These are phyloP conservation scores for Etia nguti DNA, from an alignment of 2,113 vertebrate genomes.

Conservation along the genomic window DNA sequence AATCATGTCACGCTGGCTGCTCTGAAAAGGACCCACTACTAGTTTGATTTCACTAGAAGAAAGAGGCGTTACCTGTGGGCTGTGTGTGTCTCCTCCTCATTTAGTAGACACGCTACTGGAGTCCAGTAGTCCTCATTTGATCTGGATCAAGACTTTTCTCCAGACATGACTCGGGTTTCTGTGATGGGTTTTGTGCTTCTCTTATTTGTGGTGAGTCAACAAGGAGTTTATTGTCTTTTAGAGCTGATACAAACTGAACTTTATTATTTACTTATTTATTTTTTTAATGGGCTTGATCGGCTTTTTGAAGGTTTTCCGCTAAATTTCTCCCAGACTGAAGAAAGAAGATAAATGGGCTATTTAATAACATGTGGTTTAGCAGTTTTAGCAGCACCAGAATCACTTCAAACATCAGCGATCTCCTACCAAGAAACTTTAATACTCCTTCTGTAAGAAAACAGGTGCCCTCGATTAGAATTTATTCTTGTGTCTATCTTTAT, in stretches of 20 bases:
- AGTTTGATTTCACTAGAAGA: background rate
- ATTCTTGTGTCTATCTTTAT: background rate
- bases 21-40: background rate
- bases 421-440: background rate
- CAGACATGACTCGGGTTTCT: background rate
- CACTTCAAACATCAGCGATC: background rate
- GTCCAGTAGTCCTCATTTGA: background rate
- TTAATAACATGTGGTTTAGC: background rate
- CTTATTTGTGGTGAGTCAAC: background rate
- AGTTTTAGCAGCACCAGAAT: background rate
- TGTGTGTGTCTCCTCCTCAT: background rate
- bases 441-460: background rate
- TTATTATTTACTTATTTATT: background rate
- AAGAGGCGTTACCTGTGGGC: background rate
- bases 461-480: background rate
- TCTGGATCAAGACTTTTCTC: background rate
- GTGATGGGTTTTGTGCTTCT: background rate
- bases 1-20: background rate
- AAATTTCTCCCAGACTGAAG: background rate
- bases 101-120: background rate
- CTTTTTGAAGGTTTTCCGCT: background rate
- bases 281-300: background rate
- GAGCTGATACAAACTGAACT: background rate
- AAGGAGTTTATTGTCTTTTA: background rate
- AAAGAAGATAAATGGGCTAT: background rate